A percentile compares a stretch with the other conserved stretches of the same genome.
Conservation (phyloP, 2,797 vertebrate species). For the Sebastes trivittatus region DNA sequence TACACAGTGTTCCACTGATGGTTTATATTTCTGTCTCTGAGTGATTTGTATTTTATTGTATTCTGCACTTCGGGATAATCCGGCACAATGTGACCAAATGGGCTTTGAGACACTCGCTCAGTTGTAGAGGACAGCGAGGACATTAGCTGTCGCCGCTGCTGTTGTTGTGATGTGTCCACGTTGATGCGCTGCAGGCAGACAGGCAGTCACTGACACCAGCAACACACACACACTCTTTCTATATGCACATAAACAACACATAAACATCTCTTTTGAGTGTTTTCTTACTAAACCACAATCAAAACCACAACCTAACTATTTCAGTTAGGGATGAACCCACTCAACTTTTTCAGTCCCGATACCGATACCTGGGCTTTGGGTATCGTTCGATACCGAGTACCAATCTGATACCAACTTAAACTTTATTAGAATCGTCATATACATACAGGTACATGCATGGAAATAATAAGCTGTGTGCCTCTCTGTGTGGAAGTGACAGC, state of each 20-base stretch:
- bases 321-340: too few species aligned
- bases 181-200: neutral
- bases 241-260: neutral
- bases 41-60: slow-evolving; percentile 69
- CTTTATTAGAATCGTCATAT: too few species aligned
- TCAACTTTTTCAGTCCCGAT: too few species aligned
- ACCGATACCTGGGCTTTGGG: too few species aligned
- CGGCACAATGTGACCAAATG: slow-evolving; percentile 68
- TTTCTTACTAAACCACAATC: neutral
- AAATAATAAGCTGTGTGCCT: too few species aligned
- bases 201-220: neutral
- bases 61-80: slow-evolving; percentile 70
- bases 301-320: neutral
- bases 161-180: neutral
- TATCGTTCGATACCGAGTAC: too few species aligned
- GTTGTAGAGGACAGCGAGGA: slow-evolving; percentile 67
- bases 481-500: too few species aligned
- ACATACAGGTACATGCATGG: too few species aligned
- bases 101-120: slow-evolving; percentile 48
- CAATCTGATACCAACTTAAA: accelerated
- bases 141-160: slow-evolving; percentile 11
- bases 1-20: slow-evolving; percentile 58
- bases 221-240: neutral
- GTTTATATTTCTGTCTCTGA: slow-evolving; percentile 68
- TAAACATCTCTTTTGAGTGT: neutral